Base-by-base conservation (phyloP, 2,797 vertebrate species). In the Manis crassicaudata region DNA sequence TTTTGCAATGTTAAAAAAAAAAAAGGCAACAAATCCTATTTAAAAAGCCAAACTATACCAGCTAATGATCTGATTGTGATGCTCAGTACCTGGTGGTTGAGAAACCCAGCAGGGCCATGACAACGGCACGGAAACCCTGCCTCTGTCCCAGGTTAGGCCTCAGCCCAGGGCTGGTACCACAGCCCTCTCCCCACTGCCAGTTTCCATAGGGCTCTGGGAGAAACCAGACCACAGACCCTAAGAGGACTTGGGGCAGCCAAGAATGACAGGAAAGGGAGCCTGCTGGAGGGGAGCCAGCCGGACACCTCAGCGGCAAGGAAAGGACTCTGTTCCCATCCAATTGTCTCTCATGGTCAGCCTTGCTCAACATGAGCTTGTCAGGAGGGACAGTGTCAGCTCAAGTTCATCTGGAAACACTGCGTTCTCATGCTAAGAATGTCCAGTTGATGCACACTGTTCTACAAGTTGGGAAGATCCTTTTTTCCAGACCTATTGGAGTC, bases 401-500 rank as follows among this genome's bases (percentile, higher is more conserved):
- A 40, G 91, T 73, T 80, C 94, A 89, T 77, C 90, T 82, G 68
- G 54, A 94, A 90, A 92, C 65, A 67, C 18, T 13, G 1, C 1
- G 0, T 90, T 85, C 87, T 88, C 4, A 10, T 89, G 80, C 62
- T 89, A 58, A 65, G 18, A 89, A 84, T 0, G 5, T 65, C 63
- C 29, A 72, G 13, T 52, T 46, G 58, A 5, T 94, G 50, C 6
- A 27, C 56, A 70, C 65, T 73, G 50, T 91, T 86, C 50, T 87
- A 52, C 62, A 95, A 94, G 40, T 56, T 76, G 86, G 73, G 68
- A 62, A 76, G 85, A 68, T 52, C 63, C 77, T 92, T 11, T 88
- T 88, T 96, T 89, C 81, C 32, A 80, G 77, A 70, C 23, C 65
- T 58, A 0, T 62, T 56, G 37, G 27, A 56, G 40, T 96, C 70